Conservation (phyloP, 2,113 vertebrate genomes). For the Mohoua ochrocephala region DNA sequence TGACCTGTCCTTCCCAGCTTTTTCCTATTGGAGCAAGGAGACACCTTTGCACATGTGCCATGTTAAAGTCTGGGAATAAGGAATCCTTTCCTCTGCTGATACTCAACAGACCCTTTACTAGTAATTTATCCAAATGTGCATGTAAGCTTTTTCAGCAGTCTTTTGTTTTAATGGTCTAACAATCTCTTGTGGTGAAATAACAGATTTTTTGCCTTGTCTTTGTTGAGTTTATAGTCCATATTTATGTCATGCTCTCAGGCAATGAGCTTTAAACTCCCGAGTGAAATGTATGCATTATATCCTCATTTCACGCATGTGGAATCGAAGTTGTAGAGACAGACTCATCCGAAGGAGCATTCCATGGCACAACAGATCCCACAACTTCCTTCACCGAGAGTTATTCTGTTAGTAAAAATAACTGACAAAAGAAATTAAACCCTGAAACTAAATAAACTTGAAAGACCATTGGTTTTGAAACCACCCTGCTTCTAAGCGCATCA, state of each 20-base stretch:
- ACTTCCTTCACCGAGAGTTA: neutral
- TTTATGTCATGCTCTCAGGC: neutral
- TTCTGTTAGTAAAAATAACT: neutral
- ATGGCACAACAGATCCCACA: neutral
- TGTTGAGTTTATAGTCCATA: neutral
- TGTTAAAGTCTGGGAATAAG: neutral
- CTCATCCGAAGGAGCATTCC: neutral
- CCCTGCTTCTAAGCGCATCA: neutral
- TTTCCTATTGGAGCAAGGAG: neutral
- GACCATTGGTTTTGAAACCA: neutral
- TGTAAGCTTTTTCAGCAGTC: neutral
- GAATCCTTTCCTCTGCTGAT: neutral
- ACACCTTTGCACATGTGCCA: neutral
- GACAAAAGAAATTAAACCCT: neutral
- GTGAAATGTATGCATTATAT: neutral
- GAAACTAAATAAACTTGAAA: neutral
- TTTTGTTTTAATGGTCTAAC: neutral
- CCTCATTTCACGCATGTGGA: neutral
- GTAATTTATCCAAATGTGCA: rapidly evolving
- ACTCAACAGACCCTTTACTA: neutral
- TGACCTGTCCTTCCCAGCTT: neutral
- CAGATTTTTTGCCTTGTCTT: neutral
- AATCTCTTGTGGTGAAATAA: neutral
- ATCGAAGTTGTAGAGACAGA: neutral
- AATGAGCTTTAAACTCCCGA: neutral